Conservation (phyloP, 1,140 invertebrate species). For the Drosophila murphyi region DNA sequence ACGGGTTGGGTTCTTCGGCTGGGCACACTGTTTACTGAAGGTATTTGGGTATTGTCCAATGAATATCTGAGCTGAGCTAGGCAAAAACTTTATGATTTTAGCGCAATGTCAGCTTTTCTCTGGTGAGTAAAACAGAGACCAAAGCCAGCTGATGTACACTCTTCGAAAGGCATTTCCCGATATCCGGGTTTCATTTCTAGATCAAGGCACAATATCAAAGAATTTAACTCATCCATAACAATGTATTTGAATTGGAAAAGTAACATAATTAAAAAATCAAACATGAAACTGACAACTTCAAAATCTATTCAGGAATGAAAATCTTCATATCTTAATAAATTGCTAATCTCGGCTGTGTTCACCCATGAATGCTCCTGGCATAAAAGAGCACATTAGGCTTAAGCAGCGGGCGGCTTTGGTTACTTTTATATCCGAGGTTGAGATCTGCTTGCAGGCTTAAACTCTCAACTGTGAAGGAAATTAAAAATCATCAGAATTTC, state of each 20-base stretch:
- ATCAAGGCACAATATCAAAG: too few species aligned
- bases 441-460: conserved; percentile 5
- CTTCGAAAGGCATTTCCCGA: not conserved
- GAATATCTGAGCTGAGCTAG: conserved; percentile 12
- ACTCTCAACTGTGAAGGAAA: conserved; percentile 56
- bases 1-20: not conserved
- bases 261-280: not conserved
- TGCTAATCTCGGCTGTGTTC: not conserved
- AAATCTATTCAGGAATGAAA: not conserved
- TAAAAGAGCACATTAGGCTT: conserved; percentile 9
- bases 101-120: conserved; percentile 3
- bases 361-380: not conserved
- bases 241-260: not conserved
- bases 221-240: not conserved
- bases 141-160: not conserved
- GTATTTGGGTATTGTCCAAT: conserved; percentile 14
- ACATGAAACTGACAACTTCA: not conserved
- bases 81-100: conserved; percentile 25
- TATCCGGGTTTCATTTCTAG: too few species aligned
- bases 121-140: not conserved
- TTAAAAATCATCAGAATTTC: conserved; percentile 66
- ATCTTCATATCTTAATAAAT: not conserved
- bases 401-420: conserved; percentile 2
- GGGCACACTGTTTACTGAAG: not conserved
- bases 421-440: conserved; percentile 9